Evolutionary conservation across 2,113 vertebrate species (phyloP).

Genomic region (Lepidiolamprologus cunningtoni): DNA sequence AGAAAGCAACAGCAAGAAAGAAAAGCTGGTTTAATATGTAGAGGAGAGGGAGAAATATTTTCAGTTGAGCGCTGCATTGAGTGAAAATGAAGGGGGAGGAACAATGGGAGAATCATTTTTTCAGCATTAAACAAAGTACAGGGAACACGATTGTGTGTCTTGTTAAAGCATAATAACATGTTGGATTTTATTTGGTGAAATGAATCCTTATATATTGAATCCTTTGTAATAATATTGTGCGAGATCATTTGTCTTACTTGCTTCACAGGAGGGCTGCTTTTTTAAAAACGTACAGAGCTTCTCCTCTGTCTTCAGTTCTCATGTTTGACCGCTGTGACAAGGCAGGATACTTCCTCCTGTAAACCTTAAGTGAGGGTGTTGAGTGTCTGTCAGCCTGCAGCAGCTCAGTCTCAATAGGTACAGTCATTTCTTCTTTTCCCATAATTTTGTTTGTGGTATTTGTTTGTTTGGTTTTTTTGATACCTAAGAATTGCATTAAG

Average conservation of each 20-base stretch:
- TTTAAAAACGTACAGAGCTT: not conserved
- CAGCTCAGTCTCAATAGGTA: not conserved
- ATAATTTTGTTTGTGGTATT: not conserved
- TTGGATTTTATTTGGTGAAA: constrained; percentile 21
- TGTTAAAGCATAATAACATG: not conserved
- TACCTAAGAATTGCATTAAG: not conserved
- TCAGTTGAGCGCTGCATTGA: not conserved
- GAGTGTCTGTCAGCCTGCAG: not conserved
- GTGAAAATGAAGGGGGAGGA: not conserved
- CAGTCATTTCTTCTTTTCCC: not conserved
- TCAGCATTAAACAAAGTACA: not conserved
- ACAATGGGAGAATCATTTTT: not conserved
- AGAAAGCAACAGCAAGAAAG: not conserved
- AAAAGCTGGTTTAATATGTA: not conserved
- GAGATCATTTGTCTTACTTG: not conserved
- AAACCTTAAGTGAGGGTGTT: not conserved
- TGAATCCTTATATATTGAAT: not conserved
- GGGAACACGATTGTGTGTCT: not conserved
- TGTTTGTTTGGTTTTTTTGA: not conserved
- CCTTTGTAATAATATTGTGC: not conserved
- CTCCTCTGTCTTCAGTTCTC: not conserved
- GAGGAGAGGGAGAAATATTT: not conserved
- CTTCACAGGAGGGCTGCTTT: not conserved
- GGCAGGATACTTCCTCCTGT: not conserved
- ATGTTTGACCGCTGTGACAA: not conserved